Evolutionary conservation across 1,140 invertebrate species (phyloP).

Genomic region (Drosophila ogumai): DNA sequence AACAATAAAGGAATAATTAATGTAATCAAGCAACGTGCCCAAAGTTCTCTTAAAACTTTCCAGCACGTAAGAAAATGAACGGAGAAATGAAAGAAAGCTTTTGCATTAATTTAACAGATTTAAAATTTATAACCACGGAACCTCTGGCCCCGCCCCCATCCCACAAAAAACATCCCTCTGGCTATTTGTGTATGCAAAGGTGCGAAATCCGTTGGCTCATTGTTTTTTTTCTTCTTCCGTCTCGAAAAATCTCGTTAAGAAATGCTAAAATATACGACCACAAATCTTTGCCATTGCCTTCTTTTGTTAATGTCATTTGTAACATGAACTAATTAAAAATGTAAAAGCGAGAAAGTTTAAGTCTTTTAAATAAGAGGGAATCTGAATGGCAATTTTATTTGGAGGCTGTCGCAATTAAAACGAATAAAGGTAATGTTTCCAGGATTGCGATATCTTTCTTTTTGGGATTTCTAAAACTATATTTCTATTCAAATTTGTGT

Average conservation of each 20-base stretch:
- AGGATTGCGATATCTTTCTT: too few relatives aligned
- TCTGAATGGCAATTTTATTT: neutral
- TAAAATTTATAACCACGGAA: constrained; percentile 82
- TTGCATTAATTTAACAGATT: constrained; percentile 81
- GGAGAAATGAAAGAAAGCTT: constrained; percentile 56
- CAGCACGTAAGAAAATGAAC: constrained; percentile 60
- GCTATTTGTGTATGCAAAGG: constrained; percentile 80
- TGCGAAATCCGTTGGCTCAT: constrained; percentile 66
- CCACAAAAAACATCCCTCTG: neutral
- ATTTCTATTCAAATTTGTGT: too few relatives aligned
- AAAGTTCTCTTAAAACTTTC: constrained; percentile 48
- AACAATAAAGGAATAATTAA: constrained; percentile 84
- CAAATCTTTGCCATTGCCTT: constrained; percentile 67
- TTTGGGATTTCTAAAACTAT: too few relatives aligned
- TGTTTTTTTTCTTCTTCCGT: constrained; percentile 33
- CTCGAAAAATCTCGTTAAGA: constrained; percentile 72
- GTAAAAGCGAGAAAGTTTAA: constrained; percentile 43
- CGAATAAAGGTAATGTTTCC: neutral
- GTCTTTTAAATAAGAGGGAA: neutral
- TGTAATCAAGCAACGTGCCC: constrained; percentile 77
- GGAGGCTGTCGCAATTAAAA: neutral
- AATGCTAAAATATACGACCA: constrained; percentile 80
- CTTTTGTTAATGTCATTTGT: constrained; percentile 74
- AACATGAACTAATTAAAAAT: constrained; percentile 80
- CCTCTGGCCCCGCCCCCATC: constrained; percentile 8